Conservation (phyloP, 1,140 invertebrate species). For the Ladona fulva region DNA sequence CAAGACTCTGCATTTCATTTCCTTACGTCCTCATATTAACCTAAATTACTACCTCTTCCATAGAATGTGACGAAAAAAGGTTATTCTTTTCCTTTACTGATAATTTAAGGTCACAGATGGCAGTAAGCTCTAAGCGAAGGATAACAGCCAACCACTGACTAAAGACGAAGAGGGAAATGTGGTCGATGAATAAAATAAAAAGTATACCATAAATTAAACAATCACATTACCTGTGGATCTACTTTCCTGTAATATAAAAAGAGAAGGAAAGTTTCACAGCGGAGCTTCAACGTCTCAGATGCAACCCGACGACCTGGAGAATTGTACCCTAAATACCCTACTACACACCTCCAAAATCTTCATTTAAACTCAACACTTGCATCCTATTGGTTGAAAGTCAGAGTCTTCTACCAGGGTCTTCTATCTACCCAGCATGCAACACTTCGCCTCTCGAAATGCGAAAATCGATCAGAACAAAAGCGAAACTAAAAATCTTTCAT, state of each 20-base stretch:
- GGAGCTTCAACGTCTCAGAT: too few species aligned
- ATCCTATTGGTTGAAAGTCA: conserved; percentile 33
- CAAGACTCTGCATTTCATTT: neutral
- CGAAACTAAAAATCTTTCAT: neutral
- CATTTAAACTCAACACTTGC: conserved; percentile 19
- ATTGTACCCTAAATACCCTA: too few species aligned
- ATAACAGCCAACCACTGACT: neutral
- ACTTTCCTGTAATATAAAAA: neutral
- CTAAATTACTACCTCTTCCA: neutral
- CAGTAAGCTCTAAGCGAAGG: neutral
- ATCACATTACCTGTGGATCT: neutral
- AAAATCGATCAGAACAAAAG: neutral
- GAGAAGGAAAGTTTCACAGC: neutral
- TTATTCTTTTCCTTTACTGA: neutral
- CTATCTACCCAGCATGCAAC: conserved; percentile 34
- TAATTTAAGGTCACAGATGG: neutral
- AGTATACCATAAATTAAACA: neutral
- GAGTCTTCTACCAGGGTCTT: conserved; percentile 43
- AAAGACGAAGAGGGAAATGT: neutral
- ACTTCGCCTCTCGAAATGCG: neutral
- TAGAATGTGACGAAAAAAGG: neutral
- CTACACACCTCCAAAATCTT: conserved; percentile 11
- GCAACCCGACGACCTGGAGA: too few species aligned
- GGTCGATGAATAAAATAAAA: neutral
- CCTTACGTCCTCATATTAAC: neutral